Evolutionary conservation across 2,888 invertebrate species (phyloP), one percentile per base, ranked within the genome.

Genomic region (Harpagoxenus sublaevis): DNA sequence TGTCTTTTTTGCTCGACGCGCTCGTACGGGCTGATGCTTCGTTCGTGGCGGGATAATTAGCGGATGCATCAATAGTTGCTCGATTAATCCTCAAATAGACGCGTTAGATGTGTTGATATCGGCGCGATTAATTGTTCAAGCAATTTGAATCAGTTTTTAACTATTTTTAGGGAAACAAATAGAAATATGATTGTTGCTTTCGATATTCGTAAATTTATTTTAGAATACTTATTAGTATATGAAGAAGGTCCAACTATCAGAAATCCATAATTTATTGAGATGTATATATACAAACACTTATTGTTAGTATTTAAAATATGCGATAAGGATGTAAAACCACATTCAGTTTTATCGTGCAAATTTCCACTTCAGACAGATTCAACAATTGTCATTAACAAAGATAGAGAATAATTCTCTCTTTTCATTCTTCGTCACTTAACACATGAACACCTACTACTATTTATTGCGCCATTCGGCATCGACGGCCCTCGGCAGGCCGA

Each of bases 391-490:
- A 18, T 28, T 12, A 60, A n/a, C 6, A 45, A 15, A 31, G 10
- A 55, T 39, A 53, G 31, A 62, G 12, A 15, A 55, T 75, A 15
- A 42, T 75, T 18, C 35, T 10, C 12, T 48, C 28, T 65, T 10
- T 75, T 39, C 3, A 10, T 28, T 9, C 6, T 18, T 48, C 8
- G 15, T 45, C 6, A 23, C 31, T 42, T 57, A 45, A 23, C 23
- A 23, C 23, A 23, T 23, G 23, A 23, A 23, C 23, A 83, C 87
- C 75, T 84, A 63, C 48, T 65, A 78, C 86, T 90, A 90, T 91
- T 91, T 89, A 91, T 87, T 87, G 87, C 84, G 73, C 62, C 60
- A 60, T 83, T 88, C 81, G 53, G 63, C n/a, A 85, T 82, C 68
- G 81, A 84, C 78, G 70, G 51, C 70, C 39, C 75, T 48, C 74